Percentiles rank a stretch among this genome's conserved stretches.
Conservation (phyloP, 2,888 invertebrate genomes). For the Alloscopus bannaensis region DNA sequence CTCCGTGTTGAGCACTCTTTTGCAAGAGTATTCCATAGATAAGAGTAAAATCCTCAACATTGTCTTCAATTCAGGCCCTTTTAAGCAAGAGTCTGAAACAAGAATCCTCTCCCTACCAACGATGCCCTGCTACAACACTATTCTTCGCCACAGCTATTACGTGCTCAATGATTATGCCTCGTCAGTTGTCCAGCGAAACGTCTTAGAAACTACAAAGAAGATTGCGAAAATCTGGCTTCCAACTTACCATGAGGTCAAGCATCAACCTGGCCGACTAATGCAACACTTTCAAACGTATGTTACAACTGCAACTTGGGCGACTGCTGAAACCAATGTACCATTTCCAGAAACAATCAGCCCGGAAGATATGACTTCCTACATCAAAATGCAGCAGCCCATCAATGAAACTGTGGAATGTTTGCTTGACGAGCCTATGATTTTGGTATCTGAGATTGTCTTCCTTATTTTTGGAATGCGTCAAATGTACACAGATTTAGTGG, state of each 20-base stretch:
- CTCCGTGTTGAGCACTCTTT: neutral
- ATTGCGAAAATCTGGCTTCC: constrained; percentile 45
- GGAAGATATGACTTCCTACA: constrained; percentile 19
- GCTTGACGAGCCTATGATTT: constrained; percentile 37
- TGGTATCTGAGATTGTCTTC: constrained; percentile 31
- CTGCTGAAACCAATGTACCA: constrained; percentile 2
- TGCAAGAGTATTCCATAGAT: constrained; percentile 32
- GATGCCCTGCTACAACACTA: constrained; percentile 35
- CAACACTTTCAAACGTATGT: neutral
- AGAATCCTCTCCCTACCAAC: neutral
- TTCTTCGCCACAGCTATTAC: constrained; percentile 6
- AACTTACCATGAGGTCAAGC: constrained; percentile 31
- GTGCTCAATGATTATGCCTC: neutral
- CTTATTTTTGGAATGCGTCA: constrained; percentile 32
- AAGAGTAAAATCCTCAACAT: neutral
- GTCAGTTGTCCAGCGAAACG: constrained; percentile 7
- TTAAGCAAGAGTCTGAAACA: neutral
- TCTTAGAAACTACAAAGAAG: constrained; percentile 25
- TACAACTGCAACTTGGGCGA: no score
- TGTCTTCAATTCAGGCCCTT: neutral
- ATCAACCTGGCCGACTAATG: constrained; percentile 52
- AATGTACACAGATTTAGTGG: neutral
- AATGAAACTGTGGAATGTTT: constrained; percentile 55
- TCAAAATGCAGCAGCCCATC: constrained; percentile 48
- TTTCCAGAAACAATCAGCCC: neutral